These are phyloP conservation scores for Sialis fuliginosa DNA, from an alignment of 2,888 invertebrate genomes.

Conservation along the genomic window DNA sequence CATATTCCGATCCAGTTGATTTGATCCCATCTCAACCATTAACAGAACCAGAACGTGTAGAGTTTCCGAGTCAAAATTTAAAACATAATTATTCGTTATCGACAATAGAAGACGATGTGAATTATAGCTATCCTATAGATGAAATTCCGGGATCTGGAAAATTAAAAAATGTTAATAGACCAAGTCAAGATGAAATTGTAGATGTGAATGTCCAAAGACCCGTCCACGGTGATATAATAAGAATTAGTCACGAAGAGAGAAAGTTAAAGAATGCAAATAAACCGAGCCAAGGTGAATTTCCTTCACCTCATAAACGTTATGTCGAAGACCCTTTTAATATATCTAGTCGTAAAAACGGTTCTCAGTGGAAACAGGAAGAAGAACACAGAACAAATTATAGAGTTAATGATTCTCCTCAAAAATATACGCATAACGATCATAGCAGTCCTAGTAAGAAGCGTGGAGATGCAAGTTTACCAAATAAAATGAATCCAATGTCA, in stretches of 20 bases:
- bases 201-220: no score
- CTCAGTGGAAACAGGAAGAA: no score
- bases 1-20: slow-evolving; percentile 36
- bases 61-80: slow-evolving; percentile 2
- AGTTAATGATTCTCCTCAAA: not conserved
- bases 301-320: no score
- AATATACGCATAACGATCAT: not conserved
- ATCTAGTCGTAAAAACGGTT: not conserved
- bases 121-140: slow-evolving; percentile 26
- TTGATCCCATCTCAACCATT: slow-evolving; percentile 20
- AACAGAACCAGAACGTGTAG: slow-evolving; percentile 12
- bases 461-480: not conserved
- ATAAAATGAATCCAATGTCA: not conserved
- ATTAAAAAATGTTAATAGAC: not conserved
- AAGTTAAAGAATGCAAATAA: not conserved
- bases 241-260: no score
- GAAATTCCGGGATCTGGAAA: slow-evolving; percentile 4
- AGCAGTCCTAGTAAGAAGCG: not conserved
- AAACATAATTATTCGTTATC: slow-evolving; percentile 22
- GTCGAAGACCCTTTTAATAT: no score
- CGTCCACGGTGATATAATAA: no score
- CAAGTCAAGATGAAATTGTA: not conserved
- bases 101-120: slow-evolving; percentile 20
- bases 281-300: not conserved
- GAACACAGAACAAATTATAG: no score